These are phyloP conservation scores for Oryctes rhinoceros DNA, from an alignment of 1,140 invertebrate species.

Conservation along the genomic window DNA sequence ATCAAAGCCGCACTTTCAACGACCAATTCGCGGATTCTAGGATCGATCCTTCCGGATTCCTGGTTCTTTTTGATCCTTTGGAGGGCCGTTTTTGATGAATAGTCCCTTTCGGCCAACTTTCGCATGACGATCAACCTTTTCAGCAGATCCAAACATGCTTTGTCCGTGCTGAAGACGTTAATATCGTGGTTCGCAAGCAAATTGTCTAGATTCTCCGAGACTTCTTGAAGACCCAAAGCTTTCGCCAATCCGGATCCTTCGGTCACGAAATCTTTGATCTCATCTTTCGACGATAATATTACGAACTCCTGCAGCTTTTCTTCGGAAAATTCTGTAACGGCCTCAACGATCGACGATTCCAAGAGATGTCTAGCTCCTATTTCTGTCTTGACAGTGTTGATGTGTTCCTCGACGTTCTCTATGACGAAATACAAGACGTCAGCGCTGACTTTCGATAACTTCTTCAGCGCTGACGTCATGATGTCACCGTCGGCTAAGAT, in stretches of 20 bases:
- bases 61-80: constrained; percentile 71
- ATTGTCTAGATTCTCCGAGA: constrained; percentile 50
- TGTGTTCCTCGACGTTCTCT: constrained; percentile 49
- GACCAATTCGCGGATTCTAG: constrained; percentile 72
- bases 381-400: constrained; percentile 53
- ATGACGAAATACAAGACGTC: constrained; percentile 55
- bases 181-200: constrained; percentile 67
- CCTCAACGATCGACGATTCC: constrained; percentile 52
- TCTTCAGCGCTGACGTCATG: constrained; percentile 53
- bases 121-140: constrained; percentile 76
- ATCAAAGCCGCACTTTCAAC: constrained; percentile 75
- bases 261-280: constrained; percentile 62
- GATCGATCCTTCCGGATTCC: constrained; percentile 72
- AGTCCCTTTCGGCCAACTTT: constrained; percentile 73
- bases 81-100: constrained; percentile 68
- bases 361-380: constrained; percentile 52
- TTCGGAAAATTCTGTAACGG: constrained; percentile 49
- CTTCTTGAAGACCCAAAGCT: constrained; percentile 65
- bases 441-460: constrained; percentile 57
- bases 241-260: constrained; percentile 77
- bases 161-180: constrained; percentile 71
- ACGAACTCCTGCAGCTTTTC: constrained; percentile 47
- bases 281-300: constrained; percentile 63
- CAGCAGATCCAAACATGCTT: constrained; percentile 72
- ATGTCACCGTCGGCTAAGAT: constrained; percentile 46